Percentiles rank a stretch among this genome's conserved stretches.
Conservation (phyloP, 2,797 vertebrate species). For the Halcyon leucocephala region DNA sequence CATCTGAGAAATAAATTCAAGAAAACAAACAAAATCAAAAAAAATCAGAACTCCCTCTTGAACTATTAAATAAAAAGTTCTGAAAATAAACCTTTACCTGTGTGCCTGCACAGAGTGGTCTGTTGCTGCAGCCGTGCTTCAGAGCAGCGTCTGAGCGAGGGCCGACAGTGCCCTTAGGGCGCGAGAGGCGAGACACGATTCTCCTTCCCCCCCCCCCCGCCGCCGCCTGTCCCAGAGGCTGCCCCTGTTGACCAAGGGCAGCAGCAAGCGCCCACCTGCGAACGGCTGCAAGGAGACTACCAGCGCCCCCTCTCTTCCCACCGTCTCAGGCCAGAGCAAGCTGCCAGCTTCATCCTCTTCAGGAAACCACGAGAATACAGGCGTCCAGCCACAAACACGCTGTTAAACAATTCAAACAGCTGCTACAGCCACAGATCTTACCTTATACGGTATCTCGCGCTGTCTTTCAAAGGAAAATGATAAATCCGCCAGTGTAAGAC, state of each 20-base stretch:
- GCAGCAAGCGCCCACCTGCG: rapidly evolving
- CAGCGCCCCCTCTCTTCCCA: rapidly evolving
- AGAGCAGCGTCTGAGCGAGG: rapidly evolving
- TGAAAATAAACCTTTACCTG: background rate
- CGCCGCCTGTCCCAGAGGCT: background rate
- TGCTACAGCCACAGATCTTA: background rate
- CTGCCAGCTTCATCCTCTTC: rapidly evolving
- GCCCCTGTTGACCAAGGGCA: rapidly evolving
- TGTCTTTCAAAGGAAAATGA: too few relatives aligned
- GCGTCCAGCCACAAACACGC: rapidly evolving
- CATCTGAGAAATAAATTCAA: background rate
- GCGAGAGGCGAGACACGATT: rapidly evolving
- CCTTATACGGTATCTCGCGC: rapidly evolving
- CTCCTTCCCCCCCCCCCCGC: too few relatives aligned
- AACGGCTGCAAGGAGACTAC: too few relatives aligned
- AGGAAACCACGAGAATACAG: rapidly evolving
- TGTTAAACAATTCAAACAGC: background rate
- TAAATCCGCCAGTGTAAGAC: rapidly evolving
- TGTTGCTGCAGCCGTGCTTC: too few relatives aligned
- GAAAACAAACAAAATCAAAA: background rate
- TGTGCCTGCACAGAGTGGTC: rapidly evolving
- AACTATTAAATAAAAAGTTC: background rate
- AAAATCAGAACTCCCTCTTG: background rate
- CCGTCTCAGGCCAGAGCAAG: background rate
- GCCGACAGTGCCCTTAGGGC: rapidly evolving